phyloP scores from a whole-genome alignment of 2,888 invertebrate species.

The Acrobasis consociella region DNA sequence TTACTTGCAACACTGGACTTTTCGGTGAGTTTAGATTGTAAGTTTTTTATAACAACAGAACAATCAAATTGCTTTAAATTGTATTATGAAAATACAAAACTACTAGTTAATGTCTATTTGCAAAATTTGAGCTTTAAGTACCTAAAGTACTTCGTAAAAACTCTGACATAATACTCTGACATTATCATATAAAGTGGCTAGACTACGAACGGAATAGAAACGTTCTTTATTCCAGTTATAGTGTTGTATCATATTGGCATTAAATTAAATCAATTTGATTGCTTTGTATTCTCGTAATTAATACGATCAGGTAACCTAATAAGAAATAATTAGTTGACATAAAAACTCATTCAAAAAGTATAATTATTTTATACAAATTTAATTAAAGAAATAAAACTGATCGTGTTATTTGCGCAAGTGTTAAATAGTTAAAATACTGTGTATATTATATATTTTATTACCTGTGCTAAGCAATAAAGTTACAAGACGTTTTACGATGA shows the following conservation, averaged over 20 bases:
- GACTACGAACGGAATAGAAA: too few relatives aligned
- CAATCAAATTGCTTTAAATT: not conserved
- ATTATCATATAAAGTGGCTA: too few relatives aligned
- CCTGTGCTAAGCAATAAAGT: constrained; percentile 26
- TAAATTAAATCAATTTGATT: not conserved
- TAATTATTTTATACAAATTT: not conserved
- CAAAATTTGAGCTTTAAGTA: too few relatives aligned
- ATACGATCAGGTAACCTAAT: not conserved
- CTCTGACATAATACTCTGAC: too few relatives aligned
- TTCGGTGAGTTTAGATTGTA: constrained; percentile 49
- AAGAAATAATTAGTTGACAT: not conserved
- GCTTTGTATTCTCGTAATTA: not conserved
- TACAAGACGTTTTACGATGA: constrained; percentile 13
- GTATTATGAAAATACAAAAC: too few relatives aligned
- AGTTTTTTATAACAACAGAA: not conserved
- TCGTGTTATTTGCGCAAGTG: constrained; percentile 1
- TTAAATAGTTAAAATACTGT: constrained; percentile 5
- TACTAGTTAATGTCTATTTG: too few relatives aligned
- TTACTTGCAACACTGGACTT: constrained; percentile 43
- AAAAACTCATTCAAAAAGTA: not conserved
- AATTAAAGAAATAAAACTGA: not conserved
- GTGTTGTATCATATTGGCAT: too few relatives aligned
- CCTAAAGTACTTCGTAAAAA: too few relatives aligned
- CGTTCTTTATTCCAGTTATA: too few relatives aligned
- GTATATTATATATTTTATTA: constrained; percentile 37